Conservation (phyloP, 2,797 vertebrate species). For the Eurystomus glaucurus region DNA sequence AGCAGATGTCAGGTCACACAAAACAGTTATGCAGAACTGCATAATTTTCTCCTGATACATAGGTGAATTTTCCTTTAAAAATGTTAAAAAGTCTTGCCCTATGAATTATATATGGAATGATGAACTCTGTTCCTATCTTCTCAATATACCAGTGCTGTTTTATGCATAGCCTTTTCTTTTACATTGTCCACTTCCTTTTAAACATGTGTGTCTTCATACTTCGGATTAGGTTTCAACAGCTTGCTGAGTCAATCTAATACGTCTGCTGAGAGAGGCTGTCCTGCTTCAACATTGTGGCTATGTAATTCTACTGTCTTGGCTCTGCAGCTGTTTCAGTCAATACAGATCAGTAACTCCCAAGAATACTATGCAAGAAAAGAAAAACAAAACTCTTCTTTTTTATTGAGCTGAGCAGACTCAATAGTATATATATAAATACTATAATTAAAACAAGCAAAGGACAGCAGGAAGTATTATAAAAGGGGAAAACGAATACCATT, state of each 20-base stretch:
- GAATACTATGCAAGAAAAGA: neutral
- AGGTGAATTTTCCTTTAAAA: neutral
- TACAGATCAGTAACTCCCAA: neutral
- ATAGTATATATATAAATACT: neutral
- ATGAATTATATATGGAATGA: neutral
- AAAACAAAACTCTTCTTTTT: rapidly evolving
- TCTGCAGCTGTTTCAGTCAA: neutral
- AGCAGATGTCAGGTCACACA: neutral
- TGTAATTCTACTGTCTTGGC: neutral
- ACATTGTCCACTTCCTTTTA: neutral
- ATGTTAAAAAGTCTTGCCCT: neutral
- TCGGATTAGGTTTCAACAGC: neutral
- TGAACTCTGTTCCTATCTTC: neutral
- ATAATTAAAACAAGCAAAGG: neutral
- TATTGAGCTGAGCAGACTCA: neutral
- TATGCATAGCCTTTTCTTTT: neutral
- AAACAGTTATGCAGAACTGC: neutral
- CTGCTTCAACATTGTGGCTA: neutral
- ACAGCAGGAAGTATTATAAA: neutral
- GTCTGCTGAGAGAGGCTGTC: neutral
- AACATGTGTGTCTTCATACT: neutral
- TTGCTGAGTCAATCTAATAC: neutral
- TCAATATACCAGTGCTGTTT: rapidly evolving
- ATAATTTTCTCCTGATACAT: neutral
- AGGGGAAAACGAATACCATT: neutral